phyloP scores from a whole-genome alignment of 2,888 invertebrate genomes.

The Mythimna pallens region DNA sequence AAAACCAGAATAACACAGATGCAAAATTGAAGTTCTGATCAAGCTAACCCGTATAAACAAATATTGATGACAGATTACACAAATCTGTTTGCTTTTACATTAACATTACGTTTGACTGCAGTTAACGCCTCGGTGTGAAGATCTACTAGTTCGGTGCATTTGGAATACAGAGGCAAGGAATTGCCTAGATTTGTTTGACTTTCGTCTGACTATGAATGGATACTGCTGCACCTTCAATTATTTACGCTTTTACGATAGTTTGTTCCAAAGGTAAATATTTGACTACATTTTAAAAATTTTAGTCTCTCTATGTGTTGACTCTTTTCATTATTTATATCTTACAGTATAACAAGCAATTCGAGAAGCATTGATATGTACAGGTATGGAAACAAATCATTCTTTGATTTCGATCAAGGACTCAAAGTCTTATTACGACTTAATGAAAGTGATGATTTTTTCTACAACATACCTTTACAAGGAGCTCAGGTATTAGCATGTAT shows the following conservation, averaged over 20 bases:
- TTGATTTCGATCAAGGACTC: conserved; percentile 84
- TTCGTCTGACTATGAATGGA: conserved; percentile 91
- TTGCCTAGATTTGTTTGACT: conserved; percentile 88
- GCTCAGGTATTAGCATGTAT: conserved; percentile 79
- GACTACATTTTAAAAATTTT: neutral
- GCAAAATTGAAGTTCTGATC: neutral
- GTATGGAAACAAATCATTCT: conserved; percentile 85
- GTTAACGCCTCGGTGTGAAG: conserved; percentile 88
- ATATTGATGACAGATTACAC: conserved; percentile 11
- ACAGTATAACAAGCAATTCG: conserved; percentile 66
- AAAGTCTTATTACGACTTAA: conserved; percentile 81
- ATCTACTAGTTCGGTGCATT: conserved; percentile 85
- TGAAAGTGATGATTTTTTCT: conserved; percentile 88
- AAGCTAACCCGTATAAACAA: neutral
- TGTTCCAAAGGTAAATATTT: conserved; percentile 78
- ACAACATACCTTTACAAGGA: conserved; percentile 86
- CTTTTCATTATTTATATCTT: conserved; percentile 50
- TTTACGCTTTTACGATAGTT: conserved; percentile 80
- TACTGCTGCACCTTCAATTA: conserved; percentile 92
- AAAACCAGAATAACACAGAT: neutral
- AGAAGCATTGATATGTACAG: conserved; percentile 81
- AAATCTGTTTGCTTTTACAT: conserved; percentile 14
- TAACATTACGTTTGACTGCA: conserved; percentile 63
- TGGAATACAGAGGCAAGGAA: conserved; percentile 85
- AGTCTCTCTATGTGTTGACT: neutral